phyloP scores from a whole-genome alignment of 2,113 vertebrate species.

The Dryoscopus gambensis region DNA sequence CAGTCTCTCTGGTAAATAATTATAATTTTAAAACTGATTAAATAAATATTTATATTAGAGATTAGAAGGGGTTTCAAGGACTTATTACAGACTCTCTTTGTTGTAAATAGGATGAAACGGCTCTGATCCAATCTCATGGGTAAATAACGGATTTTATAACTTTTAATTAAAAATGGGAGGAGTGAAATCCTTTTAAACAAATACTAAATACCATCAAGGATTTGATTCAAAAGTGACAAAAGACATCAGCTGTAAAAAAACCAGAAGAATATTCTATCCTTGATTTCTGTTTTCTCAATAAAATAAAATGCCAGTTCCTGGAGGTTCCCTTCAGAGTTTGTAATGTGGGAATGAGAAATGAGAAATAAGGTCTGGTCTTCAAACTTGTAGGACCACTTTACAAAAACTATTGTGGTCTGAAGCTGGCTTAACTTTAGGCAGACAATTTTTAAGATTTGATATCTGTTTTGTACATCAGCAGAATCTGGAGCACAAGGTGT shows the following conservation, averaged over 20 bases:
- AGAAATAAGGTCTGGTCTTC: not conserved
- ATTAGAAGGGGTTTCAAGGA: slow-evolving; percentile 46
- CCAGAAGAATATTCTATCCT: not conserved
- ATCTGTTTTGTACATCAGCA: not conserved
- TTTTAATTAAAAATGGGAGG: slow-evolving; percentile 32
- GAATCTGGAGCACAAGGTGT: not conserved
- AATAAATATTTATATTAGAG: slow-evolving; percentile 33
- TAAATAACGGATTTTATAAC: slow-evolving; percentile 23
- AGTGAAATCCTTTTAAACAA: not conserved
- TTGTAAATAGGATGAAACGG: slow-evolving; percentile 8
- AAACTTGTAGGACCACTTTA: not conserved
- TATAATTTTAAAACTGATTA: slow-evolving; percentile 14
- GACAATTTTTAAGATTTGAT: not conserved
- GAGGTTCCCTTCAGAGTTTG: not conserved
- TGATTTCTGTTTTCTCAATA: not conserved
- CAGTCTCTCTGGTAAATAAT: slow-evolving; percentile 34
- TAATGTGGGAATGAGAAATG: not conserved
- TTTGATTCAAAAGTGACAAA: slow-evolving; percentile 7
- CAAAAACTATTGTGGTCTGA: not conserved
- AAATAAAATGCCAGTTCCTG: not conserved
- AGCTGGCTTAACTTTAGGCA: not conserved
- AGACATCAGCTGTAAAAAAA: not conserved
- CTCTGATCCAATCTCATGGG: slow-evolving; percentile 45
- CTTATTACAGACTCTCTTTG: not conserved
- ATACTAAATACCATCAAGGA: not conserved